Conservation (phyloP, 2,797 vertebrate genomes). For the Varecia variegata region DNA sequence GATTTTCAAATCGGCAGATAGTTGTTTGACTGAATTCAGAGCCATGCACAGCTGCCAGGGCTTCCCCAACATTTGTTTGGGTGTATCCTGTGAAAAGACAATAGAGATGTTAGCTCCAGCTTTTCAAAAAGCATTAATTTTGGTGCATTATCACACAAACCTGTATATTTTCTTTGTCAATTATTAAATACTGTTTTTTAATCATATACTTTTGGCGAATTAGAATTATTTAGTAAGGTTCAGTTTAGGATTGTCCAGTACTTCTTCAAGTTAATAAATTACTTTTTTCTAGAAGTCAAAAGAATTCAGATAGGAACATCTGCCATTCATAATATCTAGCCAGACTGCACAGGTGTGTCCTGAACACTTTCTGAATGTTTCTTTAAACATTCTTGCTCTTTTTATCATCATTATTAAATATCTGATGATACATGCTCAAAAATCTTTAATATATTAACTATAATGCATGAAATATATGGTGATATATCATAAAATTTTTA, state of each 20-base stretch:
- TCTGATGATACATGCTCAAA: background rate
- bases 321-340: background rate
- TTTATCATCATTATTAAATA: background rate
- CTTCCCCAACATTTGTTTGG: constrained; percentile 99
- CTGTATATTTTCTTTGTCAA: background rate
- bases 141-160: background rate
- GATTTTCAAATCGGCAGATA: constrained; percentile 98
- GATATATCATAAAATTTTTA: background rate
- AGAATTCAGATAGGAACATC: background rate
- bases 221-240: background rate
- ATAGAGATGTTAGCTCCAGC: background rate
- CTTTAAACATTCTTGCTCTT: background rate
- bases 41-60: constrained; percentile 96
- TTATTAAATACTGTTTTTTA: background rate
- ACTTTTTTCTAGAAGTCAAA: background rate
- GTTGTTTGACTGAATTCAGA: constrained; percentile 99
- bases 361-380: constrained; percentile 35
- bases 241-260: background rate
- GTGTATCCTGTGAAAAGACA: constrained; percentile 91
- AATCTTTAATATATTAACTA: background rate
- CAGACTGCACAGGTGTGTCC: background rate
- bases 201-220: background rate
- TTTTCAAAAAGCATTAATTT: background rate
- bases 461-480: background rate
- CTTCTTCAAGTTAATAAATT: background rate